Percentiles rank a stretch among this genome's conserved stretches.
Evolutionary conservation across 2,888 invertebrate genomes (phyloP).

Genomic region (Lasioglossum marginatum): DNA sequence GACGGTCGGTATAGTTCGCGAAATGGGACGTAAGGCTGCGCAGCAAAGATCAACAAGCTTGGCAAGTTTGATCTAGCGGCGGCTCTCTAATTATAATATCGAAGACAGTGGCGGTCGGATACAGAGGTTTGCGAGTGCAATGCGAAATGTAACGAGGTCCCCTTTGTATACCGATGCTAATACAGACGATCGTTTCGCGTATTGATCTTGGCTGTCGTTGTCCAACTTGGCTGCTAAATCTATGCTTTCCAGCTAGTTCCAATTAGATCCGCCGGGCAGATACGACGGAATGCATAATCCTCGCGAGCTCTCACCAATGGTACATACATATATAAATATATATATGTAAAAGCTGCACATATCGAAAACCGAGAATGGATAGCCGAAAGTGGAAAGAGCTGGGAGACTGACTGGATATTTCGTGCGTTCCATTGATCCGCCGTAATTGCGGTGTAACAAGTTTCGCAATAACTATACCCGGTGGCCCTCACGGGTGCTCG

Average conservation of each 20-base stretch:
- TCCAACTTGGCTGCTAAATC: slow-evolving; percentile 42
- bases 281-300: slow-evolving; percentile 54
- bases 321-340: background rate
- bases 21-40: background rate
- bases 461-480: slow-evolving; percentile 45
- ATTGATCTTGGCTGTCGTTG: slow-evolving; percentile 54
- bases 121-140: slow-evolving; percentile 38
- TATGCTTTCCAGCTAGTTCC: slow-evolving; percentile 34
- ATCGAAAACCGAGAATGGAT: background rate
- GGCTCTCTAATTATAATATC: slow-evolving; percentile 53
- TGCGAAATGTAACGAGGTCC: slow-evolving; percentile 44
- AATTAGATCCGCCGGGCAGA: slow-evolving; percentile 45
- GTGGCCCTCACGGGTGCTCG: background rate
- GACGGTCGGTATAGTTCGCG: background rate
- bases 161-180: slow-evolving; percentile 39
- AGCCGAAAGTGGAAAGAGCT: background rate
- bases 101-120: slow-evolving; percentile 28
- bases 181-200: slow-evolving; percentile 58
- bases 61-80: background rate
- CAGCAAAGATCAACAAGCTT: slow-evolving; percentile 10
- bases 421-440: slow-evolving; percentile 45
- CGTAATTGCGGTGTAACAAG: slow-evolving; percentile 56
- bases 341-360: background rate
- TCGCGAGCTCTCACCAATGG: background rate
- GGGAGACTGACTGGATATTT: slow-evolving; percentile 17